Evolutionary conservation across 2,888 invertebrate species (phyloP).

Genomic region (Metalampra italica): DNA sequence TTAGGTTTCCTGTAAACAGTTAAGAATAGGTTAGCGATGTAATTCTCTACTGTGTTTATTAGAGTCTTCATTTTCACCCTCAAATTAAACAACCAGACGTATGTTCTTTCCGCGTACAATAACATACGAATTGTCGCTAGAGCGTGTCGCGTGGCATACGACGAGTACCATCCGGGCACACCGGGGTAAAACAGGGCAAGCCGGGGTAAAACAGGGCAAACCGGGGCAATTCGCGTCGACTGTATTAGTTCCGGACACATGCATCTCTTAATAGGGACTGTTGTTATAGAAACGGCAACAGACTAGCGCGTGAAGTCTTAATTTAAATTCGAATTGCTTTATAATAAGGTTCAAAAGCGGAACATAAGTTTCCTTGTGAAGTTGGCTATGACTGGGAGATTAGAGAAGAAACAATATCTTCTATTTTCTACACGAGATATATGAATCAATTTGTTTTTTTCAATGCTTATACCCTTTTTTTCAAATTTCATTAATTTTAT

Average conservation of each 20-base stretch:
- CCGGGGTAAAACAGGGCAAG: constrained; percentile 16
- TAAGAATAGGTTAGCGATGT: background rate
- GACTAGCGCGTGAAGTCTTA: constrained; percentile 36
- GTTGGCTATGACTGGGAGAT: background rate
- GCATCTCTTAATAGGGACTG: constrained; percentile 45
- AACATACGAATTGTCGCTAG: constrained; percentile 25
- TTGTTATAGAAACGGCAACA: constrained; percentile 34
- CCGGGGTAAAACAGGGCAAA: constrained; percentile 16
- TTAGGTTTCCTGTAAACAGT: too few species aligned
- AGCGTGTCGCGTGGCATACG: constrained; percentile 45
- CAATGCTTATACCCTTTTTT: too few species aligned
- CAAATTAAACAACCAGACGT: constrained; percentile 16
- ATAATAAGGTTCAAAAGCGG: background rate
- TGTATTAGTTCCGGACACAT: constrained; percentile 61
- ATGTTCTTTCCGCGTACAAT: constrained; percentile 27
- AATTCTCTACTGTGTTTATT: too few species aligned
- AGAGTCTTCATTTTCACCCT: background rate
- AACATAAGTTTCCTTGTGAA: background rate
- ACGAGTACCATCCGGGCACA: constrained; percentile 20
- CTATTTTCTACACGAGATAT: too few species aligned
- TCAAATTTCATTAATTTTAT: too few species aligned
- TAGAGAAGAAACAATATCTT: background rate
- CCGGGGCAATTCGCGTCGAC: constrained; percentile 13
- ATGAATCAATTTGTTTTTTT: too few species aligned
- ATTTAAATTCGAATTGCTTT: constrained; percentile 41